Evolutionary conservation across 2,888 invertebrate genomes (phyloP).

Genomic region (Chesias legatella): DNA sequence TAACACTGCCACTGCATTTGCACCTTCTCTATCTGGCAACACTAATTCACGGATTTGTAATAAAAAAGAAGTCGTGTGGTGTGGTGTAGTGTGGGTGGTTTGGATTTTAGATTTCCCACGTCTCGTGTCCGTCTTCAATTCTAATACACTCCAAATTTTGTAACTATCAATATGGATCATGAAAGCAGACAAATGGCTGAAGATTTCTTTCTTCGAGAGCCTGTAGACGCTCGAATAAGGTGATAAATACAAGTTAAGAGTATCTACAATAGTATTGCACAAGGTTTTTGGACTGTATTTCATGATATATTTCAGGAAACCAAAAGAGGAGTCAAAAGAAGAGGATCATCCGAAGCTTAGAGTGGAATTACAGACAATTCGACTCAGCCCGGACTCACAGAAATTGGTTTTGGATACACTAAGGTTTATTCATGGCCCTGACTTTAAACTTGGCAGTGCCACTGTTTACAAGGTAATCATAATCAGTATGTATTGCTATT

Average conservation of each 20-base stretch:
- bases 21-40: no score
- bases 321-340: slow-evolving; percentile 66
- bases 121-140: no score
- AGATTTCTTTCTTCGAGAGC: slow-evolving; percentile 83
- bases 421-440: slow-evolving; percentile 87
- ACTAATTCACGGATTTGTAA: no score
- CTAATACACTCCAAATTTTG: slow-evolving; percentile 9
- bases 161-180: slow-evolving; percentile 72
- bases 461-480: slow-evolving; percentile 77
- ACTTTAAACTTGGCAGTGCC: slow-evolving; percentile 79
- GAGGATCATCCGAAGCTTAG: slow-evolving; percentile 80
- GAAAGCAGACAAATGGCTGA: slow-evolving; percentile 79
- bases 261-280: slow-evolving; percentile 27
- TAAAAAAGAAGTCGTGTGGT: no score
- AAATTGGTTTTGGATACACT: slow-evolving; percentile 87
- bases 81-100: no score
- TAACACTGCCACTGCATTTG: no score
- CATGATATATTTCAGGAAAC: slow-evolving; percentile 43
- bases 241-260: slow-evolving; percentile 35
- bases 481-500: no score
- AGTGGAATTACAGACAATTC: slow-evolving; percentile 87
- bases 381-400: slow-evolving; percentile 84
- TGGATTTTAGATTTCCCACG: no score
- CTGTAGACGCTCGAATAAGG: slow-evolving; percentile 82
- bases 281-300: slow-evolving; percentile 20